Percentiles rank a stretch among this genome's conserved stretches.
Evolutionary conservation across 2,113 vertebrate species (phyloP).

Genomic region (Platycercus adscitus): DNA sequence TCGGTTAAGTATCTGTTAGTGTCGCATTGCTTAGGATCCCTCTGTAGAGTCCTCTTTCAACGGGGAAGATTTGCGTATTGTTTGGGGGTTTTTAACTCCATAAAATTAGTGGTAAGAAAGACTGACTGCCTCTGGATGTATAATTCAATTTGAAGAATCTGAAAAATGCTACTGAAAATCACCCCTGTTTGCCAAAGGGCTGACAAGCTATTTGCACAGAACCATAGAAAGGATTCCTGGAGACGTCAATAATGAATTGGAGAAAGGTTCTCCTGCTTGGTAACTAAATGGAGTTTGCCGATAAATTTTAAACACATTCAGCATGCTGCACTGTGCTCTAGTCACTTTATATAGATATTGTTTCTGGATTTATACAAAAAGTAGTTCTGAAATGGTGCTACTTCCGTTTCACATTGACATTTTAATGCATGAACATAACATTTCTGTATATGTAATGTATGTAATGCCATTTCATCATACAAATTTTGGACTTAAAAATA

Average conservation of each 20-base stretch:
- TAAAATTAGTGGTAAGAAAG: conserved; percentile 48
- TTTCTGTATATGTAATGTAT: background rate
- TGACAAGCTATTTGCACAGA: conserved; percentile 57
- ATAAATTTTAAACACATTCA: conserved; percentile 22
- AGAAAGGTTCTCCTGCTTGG: conserved; percentile 40
- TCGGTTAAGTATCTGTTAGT: background rate
- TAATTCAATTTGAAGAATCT: conserved; percentile 51
- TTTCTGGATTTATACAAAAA: background rate
- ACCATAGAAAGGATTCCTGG: conserved; percentile 7
- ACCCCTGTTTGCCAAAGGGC: conserved; percentile 33
- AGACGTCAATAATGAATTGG: conserved; percentile 49
- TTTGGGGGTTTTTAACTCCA: background rate
- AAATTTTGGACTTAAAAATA: background rate
- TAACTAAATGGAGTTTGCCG: conserved; percentile 19
- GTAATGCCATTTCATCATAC: background rate
- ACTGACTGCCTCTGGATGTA: conserved; percentile 24
- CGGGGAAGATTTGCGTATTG: background rate
- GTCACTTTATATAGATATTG: background rate
- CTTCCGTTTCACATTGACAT: background rate
- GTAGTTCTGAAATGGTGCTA: background rate
- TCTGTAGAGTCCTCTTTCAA: background rate
- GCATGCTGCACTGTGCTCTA: background rate
- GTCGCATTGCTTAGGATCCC: background rate
- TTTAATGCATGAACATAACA: background rate
- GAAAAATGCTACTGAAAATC: conserved; percentile 49